A percentile compares a stretch with the other conserved stretches of the same genome.
These are phyloP conservation scores for Brachionus paranguensis DNA, from an alignment of 1,140 invertebrate species.

Conservation along the genomic window DNA sequence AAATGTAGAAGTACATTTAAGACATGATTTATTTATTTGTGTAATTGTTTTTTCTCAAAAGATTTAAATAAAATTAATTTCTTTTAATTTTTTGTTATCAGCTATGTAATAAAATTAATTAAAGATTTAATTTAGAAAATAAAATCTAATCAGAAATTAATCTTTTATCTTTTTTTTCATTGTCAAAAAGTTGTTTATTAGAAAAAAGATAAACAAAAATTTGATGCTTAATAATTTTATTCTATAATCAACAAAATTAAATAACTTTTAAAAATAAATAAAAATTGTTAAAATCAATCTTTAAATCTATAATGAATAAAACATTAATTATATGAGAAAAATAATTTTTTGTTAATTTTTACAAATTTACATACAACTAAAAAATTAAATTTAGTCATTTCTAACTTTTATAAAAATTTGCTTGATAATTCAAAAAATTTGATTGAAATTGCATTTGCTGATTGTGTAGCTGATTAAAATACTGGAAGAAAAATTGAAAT, in stretches of 20 bases:
- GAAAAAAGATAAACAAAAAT: no score
- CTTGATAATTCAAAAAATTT: conserved; percentile 1
- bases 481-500: conserved; percentile 18
- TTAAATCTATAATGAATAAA: not conserved
- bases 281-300: not conserved
- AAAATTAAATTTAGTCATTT: not conserved
- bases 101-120: no score
- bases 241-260: not conserved
- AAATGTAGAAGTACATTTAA: no score
- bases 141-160: no score
- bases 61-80: no score
- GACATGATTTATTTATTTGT: no score
- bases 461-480: conserved; percentile 11
- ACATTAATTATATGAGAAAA: not conserved
- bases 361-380: not conserved
- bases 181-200: no score
- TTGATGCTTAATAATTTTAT: not conserved
- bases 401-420: not conserved
- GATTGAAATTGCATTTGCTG: conserved; percentile 11
- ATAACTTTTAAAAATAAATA: not conserved
- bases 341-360: not conserved
- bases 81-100: no score
- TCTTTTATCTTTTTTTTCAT: no score
- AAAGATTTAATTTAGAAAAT: no score
- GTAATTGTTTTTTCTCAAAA: no score